phyloP scores from a whole-genome alignment of 2,113 vertebrate genomes.

The Typhlomys cinereus region DNA sequence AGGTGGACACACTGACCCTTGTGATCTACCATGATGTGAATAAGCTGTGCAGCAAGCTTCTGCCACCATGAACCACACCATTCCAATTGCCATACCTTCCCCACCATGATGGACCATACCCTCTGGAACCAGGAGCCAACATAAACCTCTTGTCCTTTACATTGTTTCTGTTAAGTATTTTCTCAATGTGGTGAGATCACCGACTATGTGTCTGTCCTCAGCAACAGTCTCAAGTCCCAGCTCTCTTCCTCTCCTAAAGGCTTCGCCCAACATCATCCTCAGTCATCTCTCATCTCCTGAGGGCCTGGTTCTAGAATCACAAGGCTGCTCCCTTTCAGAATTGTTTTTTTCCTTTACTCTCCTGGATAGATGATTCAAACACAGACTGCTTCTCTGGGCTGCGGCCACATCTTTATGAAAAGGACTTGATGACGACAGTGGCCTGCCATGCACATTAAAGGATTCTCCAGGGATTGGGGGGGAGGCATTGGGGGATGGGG shows the following conservation, averaged over 20 bases:
- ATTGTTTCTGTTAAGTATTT: background rate
- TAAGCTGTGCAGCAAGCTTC: background rate
- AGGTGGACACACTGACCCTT: background rate
- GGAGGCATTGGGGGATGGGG: too few species aligned
- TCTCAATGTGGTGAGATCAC: background rate
- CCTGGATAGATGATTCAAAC: background rate
- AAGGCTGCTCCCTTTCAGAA: rapidly evolving
- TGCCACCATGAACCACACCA: background rate
- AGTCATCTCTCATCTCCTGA: background rate
- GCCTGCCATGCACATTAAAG: too few species aligned
- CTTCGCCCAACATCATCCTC: too few species aligned
- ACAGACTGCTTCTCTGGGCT: background rate
- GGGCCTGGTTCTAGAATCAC: background rate
- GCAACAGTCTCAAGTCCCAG: rapidly evolving
- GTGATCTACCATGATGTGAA: background rate
- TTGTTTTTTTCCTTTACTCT: background rate
- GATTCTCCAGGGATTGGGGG: too few species aligned
- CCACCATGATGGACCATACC: too few species aligned
- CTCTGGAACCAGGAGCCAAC: background rate
- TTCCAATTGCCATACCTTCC: background rate
- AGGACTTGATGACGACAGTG: background rate
- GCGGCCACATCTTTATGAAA: rapidly evolving
- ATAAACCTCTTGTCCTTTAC: background rate
- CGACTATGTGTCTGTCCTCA: background rate
- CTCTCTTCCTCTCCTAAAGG: background rate